phyloP scores from a whole-genome alignment of 2,888 invertebrate species.

The Ormia ochracea region DNA sequence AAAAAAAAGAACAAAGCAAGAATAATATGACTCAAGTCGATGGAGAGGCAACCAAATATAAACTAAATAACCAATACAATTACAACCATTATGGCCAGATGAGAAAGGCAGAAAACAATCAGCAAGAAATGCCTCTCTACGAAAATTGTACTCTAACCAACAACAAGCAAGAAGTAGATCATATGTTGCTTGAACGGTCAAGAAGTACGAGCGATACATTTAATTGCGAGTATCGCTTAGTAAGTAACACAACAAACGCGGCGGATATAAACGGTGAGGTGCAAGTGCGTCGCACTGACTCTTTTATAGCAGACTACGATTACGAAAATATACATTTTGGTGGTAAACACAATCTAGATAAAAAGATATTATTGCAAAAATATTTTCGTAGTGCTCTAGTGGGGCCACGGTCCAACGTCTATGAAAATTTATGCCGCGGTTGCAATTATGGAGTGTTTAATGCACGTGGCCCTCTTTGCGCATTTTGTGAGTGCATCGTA shows the following conservation, averaged over 20 bases:
- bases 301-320: background rate
- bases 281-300: background rate
- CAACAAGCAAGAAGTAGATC: constrained; percentile 37
- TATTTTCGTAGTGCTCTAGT: constrained; percentile 70
- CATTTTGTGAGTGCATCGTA: constrained; percentile 74
- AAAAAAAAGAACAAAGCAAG: background rate
- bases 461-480: constrained; percentile 73
- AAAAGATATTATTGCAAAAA: constrained; percentile 69
- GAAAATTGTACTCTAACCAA: constrained; percentile 50
- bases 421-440: constrained; percentile 75
- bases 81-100: constrained; percentile 32
- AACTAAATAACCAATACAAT: constrained; percentile 38
- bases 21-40: constrained; percentile 59
- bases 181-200: constrained; percentile 45
- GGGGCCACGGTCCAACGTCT: constrained; percentile 65
- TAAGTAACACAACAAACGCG: constrained; percentile 34
- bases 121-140: constrained; percentile 53
- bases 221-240: constrained; percentile 57
- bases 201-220: constrained; percentile 51
- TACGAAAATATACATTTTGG: constrained; percentile 66
- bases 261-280: constrained; percentile 5
- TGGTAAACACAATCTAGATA: constrained; percentile 44
- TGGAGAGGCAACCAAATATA: constrained; percentile 54
- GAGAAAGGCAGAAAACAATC: constrained; percentile 48
- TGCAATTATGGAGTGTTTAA: constrained; percentile 75